Evolutionary conservation across 2,888 invertebrate species (phyloP).

Genomic region (Crossocerus cetratus): DNA sequence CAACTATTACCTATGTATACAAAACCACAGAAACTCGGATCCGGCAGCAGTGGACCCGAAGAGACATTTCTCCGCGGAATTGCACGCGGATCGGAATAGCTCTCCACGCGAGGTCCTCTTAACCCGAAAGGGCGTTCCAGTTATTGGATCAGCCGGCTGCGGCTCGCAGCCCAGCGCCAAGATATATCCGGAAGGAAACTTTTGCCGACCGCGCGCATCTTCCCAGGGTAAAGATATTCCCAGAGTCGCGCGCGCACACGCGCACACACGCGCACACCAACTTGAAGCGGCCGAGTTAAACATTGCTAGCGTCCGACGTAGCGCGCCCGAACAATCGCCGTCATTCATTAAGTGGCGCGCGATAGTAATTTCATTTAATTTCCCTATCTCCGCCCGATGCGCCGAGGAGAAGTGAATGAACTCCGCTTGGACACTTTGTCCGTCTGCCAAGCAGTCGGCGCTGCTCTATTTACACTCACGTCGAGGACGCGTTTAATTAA

Average conservation of each 20-base stretch:
- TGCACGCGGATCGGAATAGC: not conserved
- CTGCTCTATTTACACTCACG: not conserved
- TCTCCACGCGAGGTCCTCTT: too few relatives aligned
- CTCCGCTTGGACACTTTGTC: not conserved
- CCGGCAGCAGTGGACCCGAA: too few relatives aligned
- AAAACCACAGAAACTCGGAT: too few relatives aligned
- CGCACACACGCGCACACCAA: too few relatives aligned
- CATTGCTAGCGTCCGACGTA: too few relatives aligned
- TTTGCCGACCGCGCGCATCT: too few relatives aligned
- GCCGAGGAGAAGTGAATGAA: not conserved
- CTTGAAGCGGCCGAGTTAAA: too few relatives aligned
- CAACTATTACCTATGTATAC: too few relatives aligned
- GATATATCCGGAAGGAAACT: too few relatives aligned
- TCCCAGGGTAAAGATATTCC: too few relatives aligned
- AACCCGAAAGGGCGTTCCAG: not conserved
- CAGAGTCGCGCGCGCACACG: too few relatives aligned
- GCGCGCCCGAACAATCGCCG: not conserved
- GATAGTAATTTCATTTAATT: slow-evolving; percentile 6
- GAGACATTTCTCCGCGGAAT: not conserved
- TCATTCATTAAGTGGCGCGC: slow-evolving; percentile 1
- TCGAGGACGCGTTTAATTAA: not conserved
- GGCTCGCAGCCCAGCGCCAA: too few relatives aligned
- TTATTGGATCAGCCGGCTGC: not conserved
- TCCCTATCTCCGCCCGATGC: not conserved
- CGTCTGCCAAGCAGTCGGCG: not conserved